Evolutionary conservation across 2,888 invertebrate genomes (phyloP), one percentile per base, ranked within the genome.

Genomic region (Tenthredo notha): DNA sequence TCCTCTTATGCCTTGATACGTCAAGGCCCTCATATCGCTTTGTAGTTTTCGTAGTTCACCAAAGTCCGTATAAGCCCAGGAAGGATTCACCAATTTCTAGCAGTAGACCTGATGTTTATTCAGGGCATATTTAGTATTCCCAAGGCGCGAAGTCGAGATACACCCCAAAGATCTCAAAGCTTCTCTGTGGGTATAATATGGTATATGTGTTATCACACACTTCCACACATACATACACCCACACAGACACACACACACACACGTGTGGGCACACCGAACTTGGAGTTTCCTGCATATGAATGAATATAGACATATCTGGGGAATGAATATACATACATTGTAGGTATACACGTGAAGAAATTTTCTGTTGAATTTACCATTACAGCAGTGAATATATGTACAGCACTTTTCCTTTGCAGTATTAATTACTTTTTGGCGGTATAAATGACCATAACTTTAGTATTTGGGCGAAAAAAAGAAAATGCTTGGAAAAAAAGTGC

Each of bases 41-140:
- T 21, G 40, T 37, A 43, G 72, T 40, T 40, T 21, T 72, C 40
- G 72, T 74, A 74, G 72, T 74, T 74, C 37, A 21, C 43, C 43
- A 43, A 74, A 74, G 72, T 74, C 72, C n/a, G 7, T 15, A 21
- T 74, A 74, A 74, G 72, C 72, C 72, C 43, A 21, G 50, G 18
- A 77, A 77, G 77, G 77, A 77, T 77, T 77, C 77, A 40, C 77
- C 77, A 77, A 77, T 77, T 77, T 54, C 50, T 77, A 33, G 77
- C 18, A 50, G 54, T 77, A 77, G 80, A 61, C n/a, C 50, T 40
- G 47, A 84, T 77, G 77, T 78, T 84, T 77, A 84, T 78, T 84
- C 77, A 61, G 78, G 54, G 65, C 43, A 77, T 77, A 67, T 74
- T 84, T 84, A 78, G 84, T 78, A 84, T 84, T 84, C 84, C 65